Base-by-base conservation (phyloP, 1,140 invertebrate species). In the Drosophila jambulina region DNA sequence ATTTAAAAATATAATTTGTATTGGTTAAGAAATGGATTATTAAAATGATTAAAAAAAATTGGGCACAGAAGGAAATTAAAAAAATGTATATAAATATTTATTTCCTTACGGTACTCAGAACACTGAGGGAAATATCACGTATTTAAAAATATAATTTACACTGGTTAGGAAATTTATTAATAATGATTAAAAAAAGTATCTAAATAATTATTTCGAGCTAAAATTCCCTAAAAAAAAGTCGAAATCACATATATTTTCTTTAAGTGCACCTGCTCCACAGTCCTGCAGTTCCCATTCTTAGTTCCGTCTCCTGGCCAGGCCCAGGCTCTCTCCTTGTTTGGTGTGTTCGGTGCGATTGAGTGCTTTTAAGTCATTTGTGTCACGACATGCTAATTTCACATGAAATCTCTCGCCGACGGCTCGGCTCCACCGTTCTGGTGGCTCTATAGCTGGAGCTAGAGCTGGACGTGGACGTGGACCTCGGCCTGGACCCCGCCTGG, bases 311-410 rank as follows among this genome's bases (percentile, higher is more conserved):
- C 69, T 58, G 53, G 53, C 69, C 51, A 27, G 67, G 34, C 48
- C 32, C 32, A 54, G 32, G 15, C 63, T 53, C 75, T 57, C 65
- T 62, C 49, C 42, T 72, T 53, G 48, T 45, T 57, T 68, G 65
- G 71, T 68, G 29, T 62, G 62, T 53, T 88, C 72, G 70, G 78
- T 85, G 86, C 85, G 85, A 90, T 90, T 90, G 85, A 90, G 86
- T 90, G 85, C 82, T 90, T 90, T 90, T 90, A 91, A 90, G 85
- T 90, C 85, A 90, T 90, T 90, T 90, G 85, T 91, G 85, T 90
- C 85, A 90, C 85, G 85, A 90, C 85, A 90, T 90, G 85, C 85
- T 90, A 90, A 90, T 90, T 90, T 90, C 85, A 91, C 86, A 90
- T 90, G 85, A 90, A 90, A 90, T 85, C 86, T 91, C 86, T 82